A percentile compares a stretch with the other conserved stretches of the same genome.
These are phyloP conservation scores for Hirtodrosophila confusa DNA, from an alignment of 2,888 invertebrate genomes.

Conservation along the genomic window DNA sequence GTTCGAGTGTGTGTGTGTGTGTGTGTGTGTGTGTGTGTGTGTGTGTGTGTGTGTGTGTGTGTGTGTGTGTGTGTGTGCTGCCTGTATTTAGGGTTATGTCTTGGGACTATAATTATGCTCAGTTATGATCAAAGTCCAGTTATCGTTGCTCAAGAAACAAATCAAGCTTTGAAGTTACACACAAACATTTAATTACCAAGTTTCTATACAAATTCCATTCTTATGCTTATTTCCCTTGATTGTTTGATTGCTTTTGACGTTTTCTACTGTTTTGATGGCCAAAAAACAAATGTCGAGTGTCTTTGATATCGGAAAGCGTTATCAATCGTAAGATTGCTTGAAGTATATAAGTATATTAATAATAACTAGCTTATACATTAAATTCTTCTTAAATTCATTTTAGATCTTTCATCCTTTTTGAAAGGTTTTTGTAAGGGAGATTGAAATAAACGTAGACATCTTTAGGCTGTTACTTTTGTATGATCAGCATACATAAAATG, in stretches of 20 bases:
- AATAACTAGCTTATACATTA: no score
- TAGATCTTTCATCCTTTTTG: no score
- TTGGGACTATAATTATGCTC: slow-evolving; percentile 60
- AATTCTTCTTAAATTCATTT: no score
- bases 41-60: no score
- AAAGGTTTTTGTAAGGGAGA: no score
- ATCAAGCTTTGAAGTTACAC: slow-evolving; percentile 42
- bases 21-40: neutral
- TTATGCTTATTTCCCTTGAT: slow-evolving; percentile 8
- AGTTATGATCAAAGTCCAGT: slow-evolving; percentile 70
- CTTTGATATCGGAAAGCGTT: neutral
- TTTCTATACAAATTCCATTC: slow-evolving; percentile 11
- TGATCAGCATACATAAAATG: no score
- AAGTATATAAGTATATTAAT: no score
- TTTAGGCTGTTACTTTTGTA: no score
- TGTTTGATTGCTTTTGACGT: slow-evolving; percentile 56
- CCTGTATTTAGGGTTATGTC: slow-evolving; percentile 31
- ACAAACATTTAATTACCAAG: slow-evolving; percentile 49
- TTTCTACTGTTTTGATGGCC: slow-evolving; percentile 14
- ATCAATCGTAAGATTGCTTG: no score
- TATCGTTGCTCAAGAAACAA: slow-evolving; percentile 51
- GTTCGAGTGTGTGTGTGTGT: slow-evolving; percentile 4
- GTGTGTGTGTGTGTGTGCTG: slow-evolving; percentile 14
- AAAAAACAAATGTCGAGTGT: slow-evolving; percentile 13
- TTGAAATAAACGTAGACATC: no score